Conservation (phyloP, 2,888 invertebrate species). For the Callyntrura sp. region DNA sequence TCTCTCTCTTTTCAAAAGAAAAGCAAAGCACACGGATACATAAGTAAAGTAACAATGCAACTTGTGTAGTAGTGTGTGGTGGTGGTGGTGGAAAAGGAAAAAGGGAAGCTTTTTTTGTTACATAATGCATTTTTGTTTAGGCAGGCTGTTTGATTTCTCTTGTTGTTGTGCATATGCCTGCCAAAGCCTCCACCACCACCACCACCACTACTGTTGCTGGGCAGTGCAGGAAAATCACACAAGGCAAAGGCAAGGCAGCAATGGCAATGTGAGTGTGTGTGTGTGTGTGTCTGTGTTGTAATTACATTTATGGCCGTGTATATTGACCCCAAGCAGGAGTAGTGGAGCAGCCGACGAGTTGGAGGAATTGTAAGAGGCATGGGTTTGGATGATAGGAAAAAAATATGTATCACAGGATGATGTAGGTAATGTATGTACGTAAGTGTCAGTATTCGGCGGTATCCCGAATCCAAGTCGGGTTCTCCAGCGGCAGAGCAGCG, state of each 20-base stretch:
- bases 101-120: conserved; percentile 45
- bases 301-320: conserved; percentile 54
- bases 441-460: conserved; percentile 55
- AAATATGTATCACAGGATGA: no score
- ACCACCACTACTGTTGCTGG: conserved; percentile 37
- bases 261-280: background rate
- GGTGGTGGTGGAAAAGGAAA: background rate
- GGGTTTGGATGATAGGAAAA: no score
- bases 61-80: conserved; percentile 9
- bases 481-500: conserved; percentile 27
- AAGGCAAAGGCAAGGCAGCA: background rate
- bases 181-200: conserved; percentile 34
- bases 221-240: conserved; percentile 44
- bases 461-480: conserved; percentile 40
- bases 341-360: background rate
- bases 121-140: conserved; percentile 37
- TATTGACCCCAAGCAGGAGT: conserved; percentile 42
- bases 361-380: background rate
- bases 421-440: conserved; percentile 14
- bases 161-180: conserved; percentile 19
- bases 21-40: conserved; percentile 7
- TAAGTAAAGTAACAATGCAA: conserved; percentile 41
- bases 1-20: background rate
- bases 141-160: background rate
- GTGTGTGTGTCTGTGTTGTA: conserved; percentile 4